phyloP scores from a whole-genome alignment of 2,888 invertebrate species.

The Orchestes rusci region DNA sequence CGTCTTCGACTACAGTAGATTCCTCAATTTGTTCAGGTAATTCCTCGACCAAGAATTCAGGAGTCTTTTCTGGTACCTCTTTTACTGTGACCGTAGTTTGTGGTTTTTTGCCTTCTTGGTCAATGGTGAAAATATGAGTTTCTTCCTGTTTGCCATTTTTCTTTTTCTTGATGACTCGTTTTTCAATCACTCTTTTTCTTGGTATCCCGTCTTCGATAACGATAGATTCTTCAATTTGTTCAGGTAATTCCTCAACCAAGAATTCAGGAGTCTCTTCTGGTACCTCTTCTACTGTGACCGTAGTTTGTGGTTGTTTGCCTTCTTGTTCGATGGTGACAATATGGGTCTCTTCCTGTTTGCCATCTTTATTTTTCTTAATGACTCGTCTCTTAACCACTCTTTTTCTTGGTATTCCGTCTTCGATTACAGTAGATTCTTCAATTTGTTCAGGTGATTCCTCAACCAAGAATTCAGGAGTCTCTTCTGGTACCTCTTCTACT shows the following conservation, averaged over 20 bases:
- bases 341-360: slow-evolving; percentile 39
- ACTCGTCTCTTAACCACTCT: slow-evolving; percentile 30
- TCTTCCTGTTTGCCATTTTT: slow-evolving; percentile 37
- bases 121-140: slow-evolving; percentile 39
- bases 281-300: slow-evolving; percentile 35
- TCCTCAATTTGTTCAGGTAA: slow-evolving; percentile 36
- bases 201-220: slow-evolving; percentile 39
- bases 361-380: slow-evolving; percentile 40
- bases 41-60: slow-evolving; percentile 21
- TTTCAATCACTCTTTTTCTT: slow-evolving; percentile 37
- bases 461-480: slow-evolving; percentile 15
- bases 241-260: slow-evolving; percentile 32
- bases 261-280: slow-evolving; percentile 25
- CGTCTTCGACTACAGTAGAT: slow-evolving; percentile 38
- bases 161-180: slow-evolving; percentile 29
- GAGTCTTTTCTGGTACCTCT: slow-evolving; percentile 34
- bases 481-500: slow-evolving; percentile 9
- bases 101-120: slow-evolving; percentile 31
- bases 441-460: slow-evolving; percentile 33
- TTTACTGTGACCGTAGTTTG: slow-evolving; percentile 30
- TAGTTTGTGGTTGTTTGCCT: slow-evolving; percentile 32
- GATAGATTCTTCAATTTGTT: slow-evolving; percentile 31
- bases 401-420: slow-evolving; percentile 41
- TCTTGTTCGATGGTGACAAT: slow-evolving; percentile 39
- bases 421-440: slow-evolving; percentile 31